These are phyloP conservation scores for Scelioninae gen. 2 DNA, from an alignment of 2,888 invertebrate genomes.

Conservation along the genomic window DNA sequence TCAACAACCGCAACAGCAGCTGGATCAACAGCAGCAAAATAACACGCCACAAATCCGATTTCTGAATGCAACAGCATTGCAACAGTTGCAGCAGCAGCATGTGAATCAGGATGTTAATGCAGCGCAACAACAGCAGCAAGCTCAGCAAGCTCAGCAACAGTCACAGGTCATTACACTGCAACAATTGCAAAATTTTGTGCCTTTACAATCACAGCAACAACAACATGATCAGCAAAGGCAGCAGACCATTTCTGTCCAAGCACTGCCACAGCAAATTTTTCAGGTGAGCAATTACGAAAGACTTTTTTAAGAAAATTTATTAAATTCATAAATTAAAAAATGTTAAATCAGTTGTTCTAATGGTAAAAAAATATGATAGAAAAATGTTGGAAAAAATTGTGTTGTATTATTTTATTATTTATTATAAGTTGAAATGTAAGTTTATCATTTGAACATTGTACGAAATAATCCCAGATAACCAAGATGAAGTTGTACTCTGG, in stretches of 20 bases:
- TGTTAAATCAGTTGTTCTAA: no score
- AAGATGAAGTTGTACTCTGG: no score
- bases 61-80: conserved; percentile 72
- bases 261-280: conserved; percentile 77
- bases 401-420: no score
- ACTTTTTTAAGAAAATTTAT: no score
- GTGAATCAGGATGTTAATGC: conserved; percentile 71
- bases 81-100: conserved; percentile 73
- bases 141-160: conserved; percentile 73
- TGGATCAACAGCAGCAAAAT: conserved; percentile 64
- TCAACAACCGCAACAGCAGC: conserved; percentile 68
- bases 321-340: no score
- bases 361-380: no score
- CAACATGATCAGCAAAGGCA: conserved; percentile 73
- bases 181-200: conserved; percentile 76
- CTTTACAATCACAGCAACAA: conserved; percentile 73
- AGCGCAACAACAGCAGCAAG: conserved; percentile 72
- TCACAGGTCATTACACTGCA: conserved; percentile 76
- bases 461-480: no score
- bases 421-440: no score
- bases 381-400: no score
- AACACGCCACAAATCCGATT: conserved; percentile 71
- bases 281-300: no score
- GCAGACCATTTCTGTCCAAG: conserved; percentile 76
- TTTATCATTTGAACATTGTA: no score